phyloP scores from a whole-genome alignment of 1,140 invertebrate genomes.

The Tetranychus cinnabarinus region DNA sequence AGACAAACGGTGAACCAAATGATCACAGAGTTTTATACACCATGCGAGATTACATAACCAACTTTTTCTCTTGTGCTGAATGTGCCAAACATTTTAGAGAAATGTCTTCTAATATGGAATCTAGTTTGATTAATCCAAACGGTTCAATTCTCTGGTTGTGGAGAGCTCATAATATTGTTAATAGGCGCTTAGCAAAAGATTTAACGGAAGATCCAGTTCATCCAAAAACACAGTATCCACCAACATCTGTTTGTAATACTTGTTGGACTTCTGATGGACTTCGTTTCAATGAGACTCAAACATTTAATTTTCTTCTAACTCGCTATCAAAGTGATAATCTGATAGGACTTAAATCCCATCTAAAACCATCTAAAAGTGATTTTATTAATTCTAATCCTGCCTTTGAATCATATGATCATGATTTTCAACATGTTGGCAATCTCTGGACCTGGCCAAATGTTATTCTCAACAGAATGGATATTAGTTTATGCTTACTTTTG shows the following conservation, averaged over 20 bases:
- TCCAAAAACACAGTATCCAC: constrained; percentile 75
- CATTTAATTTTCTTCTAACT: neutral
- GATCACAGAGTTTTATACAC: constrained; percentile 42
- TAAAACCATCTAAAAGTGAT: no score
- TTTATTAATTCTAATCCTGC: no score
- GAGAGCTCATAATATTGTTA: constrained; percentile 79
- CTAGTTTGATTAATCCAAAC: constrained; percentile 37
- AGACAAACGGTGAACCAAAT: constrained; percentile 19
- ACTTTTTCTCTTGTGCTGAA: constrained; percentile 81
- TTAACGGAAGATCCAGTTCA: constrained; percentile 64
- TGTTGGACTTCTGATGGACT: constrained; percentile 28
- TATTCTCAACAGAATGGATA: neutral
- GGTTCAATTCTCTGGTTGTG: constrained; percentile 77
- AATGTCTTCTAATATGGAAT: constrained; percentile 36
- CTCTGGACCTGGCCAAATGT: neutral
- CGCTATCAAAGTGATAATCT: neutral
- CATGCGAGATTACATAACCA: constrained; percentile 65
- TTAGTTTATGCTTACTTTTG: neutral
- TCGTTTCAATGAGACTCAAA: neutral
- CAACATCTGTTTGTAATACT: constrained; percentile 33
- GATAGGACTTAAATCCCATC: no score
- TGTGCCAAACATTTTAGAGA: constrained; percentile 60
- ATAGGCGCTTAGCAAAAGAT: constrained; percentile 58
- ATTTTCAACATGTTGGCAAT: neutral
- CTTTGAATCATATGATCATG: neutral